Conservation (phyloP, 2,113 vertebrate species). For the Aix galericulata region DNA sequence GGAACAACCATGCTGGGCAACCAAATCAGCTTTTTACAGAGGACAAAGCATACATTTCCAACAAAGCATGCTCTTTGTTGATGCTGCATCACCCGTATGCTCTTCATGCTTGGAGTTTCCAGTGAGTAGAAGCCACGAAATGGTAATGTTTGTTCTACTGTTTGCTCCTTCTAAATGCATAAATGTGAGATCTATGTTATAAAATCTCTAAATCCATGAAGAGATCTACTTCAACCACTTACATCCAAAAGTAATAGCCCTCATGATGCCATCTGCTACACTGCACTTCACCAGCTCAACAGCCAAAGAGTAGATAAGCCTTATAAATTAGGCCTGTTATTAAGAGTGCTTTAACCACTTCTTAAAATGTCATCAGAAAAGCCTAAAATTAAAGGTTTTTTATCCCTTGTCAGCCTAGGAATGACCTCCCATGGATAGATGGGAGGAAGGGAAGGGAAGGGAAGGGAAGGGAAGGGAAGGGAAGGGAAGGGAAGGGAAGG, state of each 20-base stretch:
- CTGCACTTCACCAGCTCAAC: background rate
- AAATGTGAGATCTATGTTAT: background rate
- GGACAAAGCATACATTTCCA: background rate
- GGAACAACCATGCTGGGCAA: background rate
- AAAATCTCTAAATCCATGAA: background rate
- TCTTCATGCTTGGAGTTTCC: background rate
- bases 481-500: no score
- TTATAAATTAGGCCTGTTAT: background rate
- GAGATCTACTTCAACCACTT: background rate
- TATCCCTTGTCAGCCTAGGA: background rate
- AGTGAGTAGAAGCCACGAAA: background rate
- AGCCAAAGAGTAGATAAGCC: background rate
- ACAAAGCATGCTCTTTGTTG: background rate
- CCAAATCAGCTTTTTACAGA: background rate
- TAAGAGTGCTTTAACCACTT: background rate
- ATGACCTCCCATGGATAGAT: rapidly evolving
- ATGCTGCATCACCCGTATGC: background rate
- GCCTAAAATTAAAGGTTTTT: background rate
- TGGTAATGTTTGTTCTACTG: background rate
- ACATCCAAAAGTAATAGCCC: background rate
- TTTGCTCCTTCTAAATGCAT: background rate
- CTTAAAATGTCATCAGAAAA: background rate
- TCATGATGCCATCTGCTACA: background rate
- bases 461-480: no score
- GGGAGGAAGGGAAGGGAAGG: background rate